Evolutionary conservation across 2,113 vertebrate species (phyloP).

Genomic region (Lichenostomus cassidix): DNA sequence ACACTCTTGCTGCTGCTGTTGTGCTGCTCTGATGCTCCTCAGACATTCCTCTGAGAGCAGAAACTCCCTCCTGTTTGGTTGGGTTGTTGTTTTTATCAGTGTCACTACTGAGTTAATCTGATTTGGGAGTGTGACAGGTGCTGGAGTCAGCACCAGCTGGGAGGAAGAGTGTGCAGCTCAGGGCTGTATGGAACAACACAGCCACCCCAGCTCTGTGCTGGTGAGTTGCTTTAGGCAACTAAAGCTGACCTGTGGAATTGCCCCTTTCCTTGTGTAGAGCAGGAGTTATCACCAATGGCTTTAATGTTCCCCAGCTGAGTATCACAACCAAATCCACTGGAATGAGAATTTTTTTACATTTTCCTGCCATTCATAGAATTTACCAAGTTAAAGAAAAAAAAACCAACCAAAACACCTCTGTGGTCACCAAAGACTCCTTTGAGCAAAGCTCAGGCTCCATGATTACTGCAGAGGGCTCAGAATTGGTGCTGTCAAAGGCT

Average conservation of each 20-base stretch:
- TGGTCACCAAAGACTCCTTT: background rate
- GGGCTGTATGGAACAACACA: background rate
- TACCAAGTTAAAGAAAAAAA: background rate
- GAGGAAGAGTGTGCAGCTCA: background rate
- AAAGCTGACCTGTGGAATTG: background rate
- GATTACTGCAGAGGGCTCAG: background rate
- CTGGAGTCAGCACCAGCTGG: background rate
- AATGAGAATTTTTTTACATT: background rate
- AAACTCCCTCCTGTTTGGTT: background rate
- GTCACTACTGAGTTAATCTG: background rate
- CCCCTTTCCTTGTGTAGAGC: background rate
- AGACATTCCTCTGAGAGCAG: background rate
- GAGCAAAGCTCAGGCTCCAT: background rate
- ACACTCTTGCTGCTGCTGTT: background rate
- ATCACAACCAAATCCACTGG: background rate
- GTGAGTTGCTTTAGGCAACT: background rate
- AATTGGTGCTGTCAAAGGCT: constrained; percentile 52
- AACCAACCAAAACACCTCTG: background rate
- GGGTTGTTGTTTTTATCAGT: background rate
- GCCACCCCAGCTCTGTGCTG: background rate
- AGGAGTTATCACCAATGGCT: background rate
- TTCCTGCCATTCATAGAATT: background rate
- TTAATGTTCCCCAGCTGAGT: background rate
- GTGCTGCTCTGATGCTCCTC: background rate
- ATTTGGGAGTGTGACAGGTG: background rate